Conservation (phyloP, 2,888 invertebrate species). For the Acronicta psi region DNA sequence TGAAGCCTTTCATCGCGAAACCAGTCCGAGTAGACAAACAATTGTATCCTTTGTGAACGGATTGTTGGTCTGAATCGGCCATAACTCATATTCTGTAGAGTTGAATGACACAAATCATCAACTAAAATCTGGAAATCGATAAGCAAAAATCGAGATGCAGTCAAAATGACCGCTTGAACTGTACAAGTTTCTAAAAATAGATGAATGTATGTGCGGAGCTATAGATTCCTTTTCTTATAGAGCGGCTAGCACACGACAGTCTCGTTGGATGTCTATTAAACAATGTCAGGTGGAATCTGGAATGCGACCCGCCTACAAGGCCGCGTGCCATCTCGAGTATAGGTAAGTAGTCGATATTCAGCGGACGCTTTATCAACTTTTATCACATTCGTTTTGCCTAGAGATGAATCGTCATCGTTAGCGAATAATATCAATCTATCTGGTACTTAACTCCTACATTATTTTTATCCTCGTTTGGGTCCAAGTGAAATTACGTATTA, state of each 20-base stretch:
- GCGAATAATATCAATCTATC: constrained; percentile 15
- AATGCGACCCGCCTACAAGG: constrained; percentile 87
- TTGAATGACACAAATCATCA: constrained; percentile 38
- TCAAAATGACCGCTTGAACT: constrained; percentile 33
- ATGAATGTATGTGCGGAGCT: constrained; percentile 39
- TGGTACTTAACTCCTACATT: constrained; percentile 6
- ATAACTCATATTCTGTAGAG: constrained; percentile 32
- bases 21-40: constrained; percentile 72
- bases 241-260: constrained; percentile 59
- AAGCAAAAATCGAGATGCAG: constrained; percentile 32
- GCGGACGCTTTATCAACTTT: constrained; percentile 52
- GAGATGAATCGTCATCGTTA: constrained; percentile 14
- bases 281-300: constrained; percentile 84
- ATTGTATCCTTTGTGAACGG: constrained; percentile 70
- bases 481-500: not conserved
- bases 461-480: no score
- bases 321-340: constrained; percentile 72
- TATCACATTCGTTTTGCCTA: constrained; percentile 46
- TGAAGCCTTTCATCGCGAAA: constrained; percentile 73
- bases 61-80: constrained; percentile 40
- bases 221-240: constrained; percentile 55
- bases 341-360: constrained; percentile 61
- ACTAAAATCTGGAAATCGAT: constrained; percentile 22
- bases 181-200: constrained; percentile 47
- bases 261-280: constrained; percentile 66